Evolutionary conservation across 2,888 invertebrate genomes (phyloP).

Genomic region (Folsomia candida): DNA sequence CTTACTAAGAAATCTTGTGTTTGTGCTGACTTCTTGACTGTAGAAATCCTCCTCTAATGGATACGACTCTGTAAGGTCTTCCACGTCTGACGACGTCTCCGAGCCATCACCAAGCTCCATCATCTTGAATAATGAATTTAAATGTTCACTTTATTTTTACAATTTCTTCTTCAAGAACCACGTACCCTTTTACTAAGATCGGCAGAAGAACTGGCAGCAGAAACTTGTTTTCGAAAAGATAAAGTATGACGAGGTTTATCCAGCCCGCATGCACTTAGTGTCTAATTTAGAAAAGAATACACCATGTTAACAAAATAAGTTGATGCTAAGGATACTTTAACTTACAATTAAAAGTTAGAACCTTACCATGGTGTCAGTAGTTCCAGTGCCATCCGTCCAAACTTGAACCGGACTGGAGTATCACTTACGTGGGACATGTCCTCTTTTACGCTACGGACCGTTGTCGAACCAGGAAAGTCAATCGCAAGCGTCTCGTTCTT

Average conservation of each 20-base stretch:
- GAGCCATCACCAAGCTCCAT: slow-evolving; percentile 49
- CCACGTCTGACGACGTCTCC: slow-evolving; percentile 66
- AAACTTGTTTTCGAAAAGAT: slow-evolving; percentile 25
- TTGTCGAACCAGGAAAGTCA: slow-evolving; percentile 74
- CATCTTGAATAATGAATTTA: background rate
- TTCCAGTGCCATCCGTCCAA: slow-evolving; percentile 81
- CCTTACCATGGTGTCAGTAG: slow-evolving; percentile 56
- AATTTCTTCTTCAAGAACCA: no score
- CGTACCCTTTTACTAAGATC: slow-evolving; percentile 32
- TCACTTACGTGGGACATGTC: slow-evolving; percentile 78
- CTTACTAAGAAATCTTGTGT: slow-evolving; percentile 63
- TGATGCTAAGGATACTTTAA: background rate
- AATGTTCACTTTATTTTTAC: no score
- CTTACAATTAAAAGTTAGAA: background rate
- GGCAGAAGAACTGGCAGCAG: slow-evolving; percentile 24
- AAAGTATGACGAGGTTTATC: slow-evolving; percentile 45
- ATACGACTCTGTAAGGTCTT: slow-evolving; percentile 78
- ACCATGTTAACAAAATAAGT: background rate
- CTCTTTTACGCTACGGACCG: slow-evolving; percentile 80
- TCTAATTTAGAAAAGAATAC: slow-evolving; percentile 26
- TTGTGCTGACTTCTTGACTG: slow-evolving; percentile 66
- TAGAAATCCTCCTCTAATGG: slow-evolving; percentile 85
- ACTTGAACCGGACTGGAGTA: slow-evolving; percentile 77
- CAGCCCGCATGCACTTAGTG: slow-evolving; percentile 52
- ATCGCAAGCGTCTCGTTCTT: slow-evolving; percentile 66